Evolutionary conservation across 2,113 vertebrate genomes (phyloP), one percentile per base, ranked within the genome.

Genomic region (Cettia cetti): DNA sequence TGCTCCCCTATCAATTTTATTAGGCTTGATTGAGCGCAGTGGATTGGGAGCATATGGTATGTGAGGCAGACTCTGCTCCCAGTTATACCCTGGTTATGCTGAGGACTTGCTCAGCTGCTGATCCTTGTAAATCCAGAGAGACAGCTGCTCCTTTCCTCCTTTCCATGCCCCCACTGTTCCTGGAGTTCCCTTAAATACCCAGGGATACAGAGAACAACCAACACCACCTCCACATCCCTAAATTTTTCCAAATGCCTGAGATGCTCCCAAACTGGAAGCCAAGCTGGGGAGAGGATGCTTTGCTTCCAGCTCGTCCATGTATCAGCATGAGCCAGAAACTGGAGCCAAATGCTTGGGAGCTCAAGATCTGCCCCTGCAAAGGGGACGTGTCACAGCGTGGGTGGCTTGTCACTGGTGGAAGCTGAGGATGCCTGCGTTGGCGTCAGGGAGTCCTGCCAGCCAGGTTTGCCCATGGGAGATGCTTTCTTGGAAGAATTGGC

Each of bases 1-100:
- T 93, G 90, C 90, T 95, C 90, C 85, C 92, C 90, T 95, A 97
- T 96, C 95, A 96, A 93, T 97, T 97, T 96, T 96, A 96, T 94
- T 94, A 95, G 94, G 95, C 95, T 95, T 95, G 95, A 96, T 95
- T 96, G 95, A 94, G 92, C 45, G 24, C 1, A 16, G 88, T 89
- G 93, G 80, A 93, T 95, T 83, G 94, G 94, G 90, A 96, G 76
- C 95, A 96, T 94, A 96, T 77, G 93, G 92, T 78, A 39, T 83
- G 86, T 42, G 90, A 86, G 80, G 80, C 82, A 86, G 82, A 61
- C 77, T 92, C 94, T 86, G 86, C 94, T 95, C 95, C 88, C 76
- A 45, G 54, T 94, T 89, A 84, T 53, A 89, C 72, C 80, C 90
- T n/a, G 61, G 31, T 81, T 93, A 31, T 57, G 49, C 89, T 81